These are phyloP conservation scores for Petromus typicus DNA, from an alignment of 2,113 vertebrate species.

Conservation along the genomic window DNA sequence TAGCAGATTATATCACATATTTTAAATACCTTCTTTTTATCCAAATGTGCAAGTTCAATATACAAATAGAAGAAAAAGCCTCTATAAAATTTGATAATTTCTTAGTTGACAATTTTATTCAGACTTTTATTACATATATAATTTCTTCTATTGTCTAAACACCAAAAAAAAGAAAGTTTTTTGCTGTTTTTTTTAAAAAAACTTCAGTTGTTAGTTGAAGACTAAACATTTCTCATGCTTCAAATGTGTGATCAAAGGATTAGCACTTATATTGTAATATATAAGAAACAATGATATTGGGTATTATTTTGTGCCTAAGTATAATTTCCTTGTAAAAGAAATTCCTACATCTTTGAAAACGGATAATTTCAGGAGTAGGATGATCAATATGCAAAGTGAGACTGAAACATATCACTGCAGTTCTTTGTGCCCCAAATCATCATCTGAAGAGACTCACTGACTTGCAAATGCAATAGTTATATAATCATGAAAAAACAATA, in stretches of 20 bases:
- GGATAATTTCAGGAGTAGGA: background rate
- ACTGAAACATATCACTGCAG: fast-evolving
- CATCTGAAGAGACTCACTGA: background rate
- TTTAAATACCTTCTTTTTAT: background rate
- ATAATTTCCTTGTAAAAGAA: background rate
- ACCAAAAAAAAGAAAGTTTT: background rate
- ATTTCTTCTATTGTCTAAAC: background rate
- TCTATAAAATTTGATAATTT: background rate
- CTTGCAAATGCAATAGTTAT: background rate
- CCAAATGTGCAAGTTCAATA: background rate
- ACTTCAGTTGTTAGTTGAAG: background rate
- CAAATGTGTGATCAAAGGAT: background rate
- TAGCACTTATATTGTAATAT: background rate
- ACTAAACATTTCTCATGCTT: no score
- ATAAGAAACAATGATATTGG: background rate
- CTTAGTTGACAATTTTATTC: background rate
- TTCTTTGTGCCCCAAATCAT: background rate
- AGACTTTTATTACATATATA: background rate
- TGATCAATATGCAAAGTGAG: background rate
- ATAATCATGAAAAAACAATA: background rate
- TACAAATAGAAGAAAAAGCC: background rate
- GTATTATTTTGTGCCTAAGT: background rate
- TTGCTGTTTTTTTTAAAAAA: no score
- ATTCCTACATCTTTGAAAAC: background rate
- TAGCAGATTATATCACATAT: background rate